phyloP scores from a whole-genome alignment of 2,113 vertebrate species.

The Callipepla squamata region DNA sequence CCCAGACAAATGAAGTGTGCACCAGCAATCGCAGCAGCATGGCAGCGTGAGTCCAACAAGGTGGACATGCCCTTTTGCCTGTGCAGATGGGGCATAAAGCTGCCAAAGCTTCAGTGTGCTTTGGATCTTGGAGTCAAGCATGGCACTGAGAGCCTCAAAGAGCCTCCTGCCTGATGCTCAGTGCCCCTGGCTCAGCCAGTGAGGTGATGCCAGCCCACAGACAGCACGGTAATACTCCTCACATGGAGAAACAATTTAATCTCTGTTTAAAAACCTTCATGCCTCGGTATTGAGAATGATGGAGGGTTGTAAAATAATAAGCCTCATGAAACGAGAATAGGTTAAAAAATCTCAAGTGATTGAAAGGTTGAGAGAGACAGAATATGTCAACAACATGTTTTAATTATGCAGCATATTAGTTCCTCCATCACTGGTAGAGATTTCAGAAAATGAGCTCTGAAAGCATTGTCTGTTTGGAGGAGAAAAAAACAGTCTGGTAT shows the following conservation, averaged over 20 bases:
- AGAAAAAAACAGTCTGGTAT: neutral
- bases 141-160: neutral
- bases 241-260: neutral
- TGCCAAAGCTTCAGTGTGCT: neutral
- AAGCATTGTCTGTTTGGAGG: neutral
- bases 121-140: neutral
- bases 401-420: neutral
- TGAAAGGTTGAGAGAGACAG: neutral
- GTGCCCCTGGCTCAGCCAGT: neutral
- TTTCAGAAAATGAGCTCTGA: constrained; percentile 17
- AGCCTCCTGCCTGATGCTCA: neutral
- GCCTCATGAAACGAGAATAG: neutral
- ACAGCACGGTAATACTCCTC: neutral
- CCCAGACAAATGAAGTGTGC: rapidly evolving
- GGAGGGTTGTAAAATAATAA: neutral
- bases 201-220: neutral
- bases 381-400: neutral
- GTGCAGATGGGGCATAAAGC: neutral
- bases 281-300: neutral
- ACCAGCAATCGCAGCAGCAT: neutral
- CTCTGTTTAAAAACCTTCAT: neutral
- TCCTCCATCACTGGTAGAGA: neutral
- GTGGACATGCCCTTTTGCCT: neutral
- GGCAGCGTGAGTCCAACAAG: neutral
- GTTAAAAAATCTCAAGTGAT: rapidly evolving